phyloP scores from a whole-genome alignment of 1,140 invertebrate species.

The Trinorchestia longiramus region DNA sequence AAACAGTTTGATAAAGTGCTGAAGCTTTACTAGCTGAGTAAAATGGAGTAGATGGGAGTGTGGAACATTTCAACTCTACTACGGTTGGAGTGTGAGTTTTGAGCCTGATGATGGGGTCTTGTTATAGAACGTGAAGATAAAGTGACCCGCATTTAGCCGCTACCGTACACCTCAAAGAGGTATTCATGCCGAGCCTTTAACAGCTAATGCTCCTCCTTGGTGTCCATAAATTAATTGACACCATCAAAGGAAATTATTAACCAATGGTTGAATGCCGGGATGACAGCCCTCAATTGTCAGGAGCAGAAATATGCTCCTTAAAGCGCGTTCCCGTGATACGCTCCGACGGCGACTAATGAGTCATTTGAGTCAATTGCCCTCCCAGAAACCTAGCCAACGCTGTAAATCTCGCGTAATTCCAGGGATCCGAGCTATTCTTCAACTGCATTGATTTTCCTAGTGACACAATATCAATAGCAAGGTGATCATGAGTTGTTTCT shows the following conservation, averaged over 20 bases:
- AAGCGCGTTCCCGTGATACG: constrained; percentile 35
- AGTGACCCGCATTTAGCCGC: neutral
- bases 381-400: constrained; percentile 38
- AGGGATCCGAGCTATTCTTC: constrained; percentile 27
- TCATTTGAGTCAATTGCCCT: constrained; percentile 27
- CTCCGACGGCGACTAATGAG: constrained; percentile 47
- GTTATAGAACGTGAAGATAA: neutral
- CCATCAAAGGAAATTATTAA: constrained; percentile 29
- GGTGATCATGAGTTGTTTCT: constrained; percentile 35
- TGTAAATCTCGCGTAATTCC: constrained; percentile 36
- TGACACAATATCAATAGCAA: constrained; percentile 49
- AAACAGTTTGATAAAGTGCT: neutral
- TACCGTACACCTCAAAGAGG: constrained; percentile 23
- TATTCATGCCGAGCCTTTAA: constrained; percentile 17
- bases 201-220: neutral
- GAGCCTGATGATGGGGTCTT: neutral
- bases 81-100: neutral
- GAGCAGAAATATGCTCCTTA: constrained; percentile 2
- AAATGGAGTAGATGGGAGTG: neutral
- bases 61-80: neutral
- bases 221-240: constrained; percentile 35
- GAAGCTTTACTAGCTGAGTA: neutral
- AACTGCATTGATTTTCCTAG: constrained; percentile 34
- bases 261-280: constrained; percentile 11
- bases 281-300: constrained; percentile 30